Evolutionary conservation across 2,113 vertebrate species (phyloP).

Genomic region (Cochlearius cochlearius): DNA sequence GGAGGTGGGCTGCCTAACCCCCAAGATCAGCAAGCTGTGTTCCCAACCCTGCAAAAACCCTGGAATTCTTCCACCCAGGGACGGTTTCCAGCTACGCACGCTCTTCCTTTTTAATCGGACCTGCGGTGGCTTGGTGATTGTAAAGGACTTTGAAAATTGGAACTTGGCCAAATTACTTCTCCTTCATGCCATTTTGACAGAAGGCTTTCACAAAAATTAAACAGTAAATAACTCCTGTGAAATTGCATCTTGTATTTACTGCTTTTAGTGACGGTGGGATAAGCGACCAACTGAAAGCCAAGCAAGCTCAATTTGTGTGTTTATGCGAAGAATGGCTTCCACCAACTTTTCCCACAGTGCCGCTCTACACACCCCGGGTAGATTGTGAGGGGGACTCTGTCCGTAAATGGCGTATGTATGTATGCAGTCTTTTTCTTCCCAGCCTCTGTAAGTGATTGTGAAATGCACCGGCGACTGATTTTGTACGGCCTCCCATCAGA

Average conservation of each 20-base stretch:
- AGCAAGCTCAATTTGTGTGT: neutral
- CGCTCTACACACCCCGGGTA: accelerated
- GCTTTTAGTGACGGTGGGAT: neutral
- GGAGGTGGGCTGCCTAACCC: neutral
- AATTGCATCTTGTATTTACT: conserved; percentile 28
- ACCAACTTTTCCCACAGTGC: neutral
- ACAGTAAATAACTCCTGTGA: conserved; percentile 38
- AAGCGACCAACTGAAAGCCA: neutral
- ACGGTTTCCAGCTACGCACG: conserved; percentile 22
- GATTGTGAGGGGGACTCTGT: neutral
- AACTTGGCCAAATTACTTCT: conserved; percentile 8
- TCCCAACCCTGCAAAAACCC: neutral
- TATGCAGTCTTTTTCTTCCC: neutral
- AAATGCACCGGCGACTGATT: neutral
- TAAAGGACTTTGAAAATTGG: neutral
- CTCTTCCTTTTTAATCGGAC: conserved; percentile 56
- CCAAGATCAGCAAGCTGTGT: neutral
- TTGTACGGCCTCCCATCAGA: accelerated
- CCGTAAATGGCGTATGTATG: neutral
- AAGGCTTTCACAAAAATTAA: conserved; percentile 53
- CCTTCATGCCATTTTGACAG: conserved; percentile 43
- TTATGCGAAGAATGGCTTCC: neutral
- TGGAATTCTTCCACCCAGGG: conserved; percentile 36
- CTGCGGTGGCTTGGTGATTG: conserved; percentile 36
- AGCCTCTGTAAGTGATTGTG: neutral